phyloP scores from a whole-genome alignment of 1,140 invertebrate species.

The Eurosta solidaginis region DNA sequence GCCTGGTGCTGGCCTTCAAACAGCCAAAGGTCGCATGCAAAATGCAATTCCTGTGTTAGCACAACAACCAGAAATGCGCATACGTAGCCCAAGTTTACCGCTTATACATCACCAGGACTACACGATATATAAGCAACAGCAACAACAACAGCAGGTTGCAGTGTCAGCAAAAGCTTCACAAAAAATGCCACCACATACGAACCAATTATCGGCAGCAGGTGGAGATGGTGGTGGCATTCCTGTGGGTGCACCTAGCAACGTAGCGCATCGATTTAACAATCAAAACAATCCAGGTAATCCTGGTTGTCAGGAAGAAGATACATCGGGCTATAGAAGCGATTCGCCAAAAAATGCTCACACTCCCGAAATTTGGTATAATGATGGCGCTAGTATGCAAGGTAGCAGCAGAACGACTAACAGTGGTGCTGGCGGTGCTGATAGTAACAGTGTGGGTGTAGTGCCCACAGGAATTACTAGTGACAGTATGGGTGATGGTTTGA shows the following conservation, averaged over 20 bases:
- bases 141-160: conserved; percentile 37
- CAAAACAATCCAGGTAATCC: conserved; percentile 22
- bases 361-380: conserved; percentile 57
- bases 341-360: conserved; percentile 61
- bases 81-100: conserved; percentile 56
- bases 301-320: conserved; percentile 66
- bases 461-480: background rate
- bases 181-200: background rate
- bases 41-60: conserved; percentile 27
- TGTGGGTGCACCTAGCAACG: background rate
- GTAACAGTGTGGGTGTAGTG: background rate
- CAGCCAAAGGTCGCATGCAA: conserved; percentile 55
- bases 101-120: conserved; percentile 48
- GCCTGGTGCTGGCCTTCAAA: conserved; percentile 48
- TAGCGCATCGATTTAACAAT: conserved; percentile 28
- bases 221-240: background rate
- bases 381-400: conserved; percentile 52
- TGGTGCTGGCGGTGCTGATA: conserved; percentile 36
- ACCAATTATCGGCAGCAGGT: background rate
- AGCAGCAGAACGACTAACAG: conserved; percentile 40
- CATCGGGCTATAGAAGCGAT: conserved; percentile 71
- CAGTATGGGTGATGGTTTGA: conserved; percentile 28
- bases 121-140: conserved; percentile 31
- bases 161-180: conserved; percentile 34
- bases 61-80: conserved; percentile 37